phyloP scores from a whole-genome alignment of 1,140 invertebrate species.

The Aphidius ervi region DNA sequence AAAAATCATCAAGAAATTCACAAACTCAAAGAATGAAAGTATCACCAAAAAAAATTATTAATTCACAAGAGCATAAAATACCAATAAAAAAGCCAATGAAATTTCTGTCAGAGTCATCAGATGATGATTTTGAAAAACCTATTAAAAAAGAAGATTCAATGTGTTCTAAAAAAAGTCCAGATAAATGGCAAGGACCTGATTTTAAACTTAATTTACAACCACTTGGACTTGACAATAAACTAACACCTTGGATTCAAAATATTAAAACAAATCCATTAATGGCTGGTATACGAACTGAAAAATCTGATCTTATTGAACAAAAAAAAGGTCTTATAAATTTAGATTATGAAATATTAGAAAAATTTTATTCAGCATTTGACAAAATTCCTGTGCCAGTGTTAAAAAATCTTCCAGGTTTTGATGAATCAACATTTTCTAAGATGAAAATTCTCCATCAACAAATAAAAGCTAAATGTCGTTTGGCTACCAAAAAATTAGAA shows the following conservation, averaged over 20 bases:
- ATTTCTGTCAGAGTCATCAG: too few species aligned
- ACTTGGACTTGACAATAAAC: slow-evolving; percentile 32
- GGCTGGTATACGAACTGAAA: slow-evolving; percentile 19
- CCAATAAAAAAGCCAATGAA: too few species aligned
- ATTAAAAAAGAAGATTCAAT: too few species aligned
- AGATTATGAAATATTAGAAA: slow-evolving; percentile 39
- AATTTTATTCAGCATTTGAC: slow-evolving; percentile 33
- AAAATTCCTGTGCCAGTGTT: slow-evolving; percentile 41
- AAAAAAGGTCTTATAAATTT: slow-evolving; percentile 32
- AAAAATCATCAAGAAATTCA: too few species aligned
- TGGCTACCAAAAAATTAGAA: slow-evolving; percentile 32
- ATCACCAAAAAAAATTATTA: too few species aligned
- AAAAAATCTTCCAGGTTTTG: slow-evolving; percentile 41
- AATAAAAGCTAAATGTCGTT: slow-evolving; percentile 38
- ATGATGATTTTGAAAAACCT: too few species aligned
- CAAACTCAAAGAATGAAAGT: too few species aligned
- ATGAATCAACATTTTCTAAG: slow-evolving; percentile 30
- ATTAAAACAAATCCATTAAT: slow-evolving; percentile 26
- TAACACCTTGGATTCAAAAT: slow-evolving; percentile 34
- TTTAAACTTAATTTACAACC: slow-evolving; percentile 21
- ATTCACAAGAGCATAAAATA: too few species aligned
- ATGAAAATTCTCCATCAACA: slow-evolving; percentile 40
- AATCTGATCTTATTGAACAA: slow-evolving; percentile 31
- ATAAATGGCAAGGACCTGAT: slow-evolving; percentile 21
- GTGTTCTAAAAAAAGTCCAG: background rate